phyloP scores from a whole-genome alignment of 2,888 invertebrate species.

The Automeris io region DNA sequence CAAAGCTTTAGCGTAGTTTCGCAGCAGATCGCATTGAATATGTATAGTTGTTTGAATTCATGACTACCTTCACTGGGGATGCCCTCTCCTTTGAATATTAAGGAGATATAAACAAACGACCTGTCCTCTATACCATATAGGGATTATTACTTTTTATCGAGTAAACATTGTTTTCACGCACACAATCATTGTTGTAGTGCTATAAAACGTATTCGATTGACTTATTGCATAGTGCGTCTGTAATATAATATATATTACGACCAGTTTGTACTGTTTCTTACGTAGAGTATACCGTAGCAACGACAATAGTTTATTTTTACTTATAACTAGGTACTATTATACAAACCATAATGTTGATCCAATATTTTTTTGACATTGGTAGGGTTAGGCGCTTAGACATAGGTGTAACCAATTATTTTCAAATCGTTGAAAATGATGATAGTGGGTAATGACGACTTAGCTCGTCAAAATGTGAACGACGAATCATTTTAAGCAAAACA shows the following conservation, averaged over 20 bases:
- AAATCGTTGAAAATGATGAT: neutral
- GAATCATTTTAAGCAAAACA: neutral
- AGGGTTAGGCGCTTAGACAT: neutral
- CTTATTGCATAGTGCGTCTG: no score
- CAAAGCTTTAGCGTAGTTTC: slow-evolving; percentile 36
- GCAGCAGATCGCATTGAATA: slow-evolving; percentile 48
- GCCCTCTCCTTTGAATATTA: slow-evolving; percentile 27
- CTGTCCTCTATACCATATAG: no score
- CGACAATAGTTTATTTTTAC: no score
- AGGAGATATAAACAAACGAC: slow-evolving; percentile 18
- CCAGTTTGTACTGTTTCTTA: neutral
- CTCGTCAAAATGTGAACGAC: neutral
- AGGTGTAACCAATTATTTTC: no score
- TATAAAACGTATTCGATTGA: no score
- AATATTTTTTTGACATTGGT: neutral
- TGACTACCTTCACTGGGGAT: slow-evolving; percentile 39
- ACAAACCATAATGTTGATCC: neutral
- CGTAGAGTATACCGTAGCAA: neutral
- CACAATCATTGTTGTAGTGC: no score
- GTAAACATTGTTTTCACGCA: no score
- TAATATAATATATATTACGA: no score
- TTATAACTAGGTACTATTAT: neutral
- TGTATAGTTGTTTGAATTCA: slow-evolving; percentile 45
- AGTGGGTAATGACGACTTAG: neutral
- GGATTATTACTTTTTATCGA: neutral